Percentiles rank a stretch among this genome's conserved stretches.
phyloP scores from a whole-genome alignment of 2,113 vertebrate genomes.

The Ornithorhynchus anatinus region DNA sequence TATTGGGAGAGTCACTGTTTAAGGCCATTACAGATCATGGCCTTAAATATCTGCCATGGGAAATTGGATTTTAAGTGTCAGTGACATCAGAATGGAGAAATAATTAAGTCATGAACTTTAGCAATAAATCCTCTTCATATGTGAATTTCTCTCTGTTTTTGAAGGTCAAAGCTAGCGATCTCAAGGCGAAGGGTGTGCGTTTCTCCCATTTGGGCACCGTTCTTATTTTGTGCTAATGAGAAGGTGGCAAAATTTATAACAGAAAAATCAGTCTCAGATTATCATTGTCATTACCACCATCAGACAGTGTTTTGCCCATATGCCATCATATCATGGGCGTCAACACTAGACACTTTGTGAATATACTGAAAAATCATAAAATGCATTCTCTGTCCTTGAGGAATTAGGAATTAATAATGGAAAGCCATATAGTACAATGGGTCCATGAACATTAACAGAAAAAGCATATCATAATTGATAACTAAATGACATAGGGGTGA shows the following conservation, averaged over 20 bases:
- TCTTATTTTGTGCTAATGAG: background rate
- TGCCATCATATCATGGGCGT: too few relatives aligned
- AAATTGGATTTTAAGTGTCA: background rate
- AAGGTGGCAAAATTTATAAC: background rate
- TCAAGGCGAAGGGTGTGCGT: background rate
- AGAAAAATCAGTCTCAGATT: constrained; percentile 3
- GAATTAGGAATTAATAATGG: too few relatives aligned
- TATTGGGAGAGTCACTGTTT: background rate
- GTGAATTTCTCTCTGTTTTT: too few relatives aligned
- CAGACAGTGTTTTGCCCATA: too few relatives aligned
- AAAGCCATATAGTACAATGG: too few relatives aligned
- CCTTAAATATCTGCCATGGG: background rate
- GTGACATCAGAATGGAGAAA: background rate
- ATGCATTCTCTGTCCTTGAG: too few relatives aligned
- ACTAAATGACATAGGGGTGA: too few relatives aligned
- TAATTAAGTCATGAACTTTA: background rate
- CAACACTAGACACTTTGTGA: too few relatives aligned
- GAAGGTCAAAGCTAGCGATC: background rate
- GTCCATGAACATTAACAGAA: too few relatives aligned
- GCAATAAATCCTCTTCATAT: background rate
- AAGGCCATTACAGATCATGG: background rate
- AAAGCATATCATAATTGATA: too few relatives aligned
- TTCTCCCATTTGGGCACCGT: background rate
- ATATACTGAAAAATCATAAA: too few relatives aligned
- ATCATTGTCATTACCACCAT: background rate